Evolutionary conservation across 1,140 invertebrate genomes (phyloP).

Genomic region (Brachionus manjavacas): DNA sequence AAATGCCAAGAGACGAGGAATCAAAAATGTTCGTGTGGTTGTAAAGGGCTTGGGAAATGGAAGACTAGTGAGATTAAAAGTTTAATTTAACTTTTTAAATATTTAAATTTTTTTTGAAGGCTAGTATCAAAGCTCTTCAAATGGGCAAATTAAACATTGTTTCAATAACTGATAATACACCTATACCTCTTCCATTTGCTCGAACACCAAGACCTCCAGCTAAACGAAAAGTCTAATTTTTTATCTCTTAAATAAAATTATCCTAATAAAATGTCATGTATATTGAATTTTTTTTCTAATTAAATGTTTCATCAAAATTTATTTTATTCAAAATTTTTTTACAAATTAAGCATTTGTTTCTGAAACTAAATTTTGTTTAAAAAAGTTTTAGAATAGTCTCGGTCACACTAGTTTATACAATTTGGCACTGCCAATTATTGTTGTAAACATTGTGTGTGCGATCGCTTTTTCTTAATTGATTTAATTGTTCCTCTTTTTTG

Average conservation of each 20-base stretch:
- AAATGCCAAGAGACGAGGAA: slow-evolving; percentile 20
- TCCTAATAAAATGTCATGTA: background rate
- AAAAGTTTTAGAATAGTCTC: background rate
- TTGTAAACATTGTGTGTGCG: slow-evolving; percentile 13
- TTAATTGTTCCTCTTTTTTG: slow-evolving; percentile 9
- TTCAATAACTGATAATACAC: slow-evolving; percentile 38
- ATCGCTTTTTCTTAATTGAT: background rate
- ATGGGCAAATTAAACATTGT: slow-evolving; percentile 35
- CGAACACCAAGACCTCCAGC: slow-evolving; percentile 25
- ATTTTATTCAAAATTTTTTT: background rate
- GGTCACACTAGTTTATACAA: background rate
- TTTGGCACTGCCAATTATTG: background rate
- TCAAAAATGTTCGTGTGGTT: slow-evolving; percentile 9
- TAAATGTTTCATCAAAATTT: background rate
- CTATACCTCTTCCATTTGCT: slow-evolving; percentile 23
- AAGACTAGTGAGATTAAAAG: background rate
- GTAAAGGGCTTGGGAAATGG: slow-evolving; percentile 39
- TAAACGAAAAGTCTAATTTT: slow-evolving; percentile 30
- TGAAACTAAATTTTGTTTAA: background rate
- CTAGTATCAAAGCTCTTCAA: slow-evolving; percentile 32
- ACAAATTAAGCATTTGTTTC: background rate
- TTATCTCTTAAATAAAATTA: background rate
- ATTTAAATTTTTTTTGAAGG: background rate
- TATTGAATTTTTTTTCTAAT: background rate
- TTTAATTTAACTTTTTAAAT: background rate